Base-by-base conservation (phyloP, 2,113 vertebrate species). In the Lichenostomus cassidix region DNA sequence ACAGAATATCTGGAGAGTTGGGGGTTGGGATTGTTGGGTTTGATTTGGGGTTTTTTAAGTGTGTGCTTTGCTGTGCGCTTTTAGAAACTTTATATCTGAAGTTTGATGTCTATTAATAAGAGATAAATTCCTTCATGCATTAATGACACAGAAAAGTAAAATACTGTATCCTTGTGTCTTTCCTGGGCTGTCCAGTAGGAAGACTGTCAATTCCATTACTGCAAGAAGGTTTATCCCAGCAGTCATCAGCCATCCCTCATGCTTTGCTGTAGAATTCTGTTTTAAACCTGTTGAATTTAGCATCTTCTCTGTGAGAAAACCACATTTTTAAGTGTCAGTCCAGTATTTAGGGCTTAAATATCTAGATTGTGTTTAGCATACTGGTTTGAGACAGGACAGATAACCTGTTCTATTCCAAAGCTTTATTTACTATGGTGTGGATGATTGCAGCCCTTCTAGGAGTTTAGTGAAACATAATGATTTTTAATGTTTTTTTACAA, bases 181-280 rank as follows among this genome's bases (percentile, higher is more conserved):
- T 50, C 22, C n/a, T 70, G 23, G 21, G 25, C 7, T 83, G 64
- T 96, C 23, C 84, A 33, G 33, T 78, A 73, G 64, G 77, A 83
- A 90, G 44, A 39, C 76, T 69, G 53, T 81, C 63, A n/a, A 47
- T 81, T 95, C 91, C 60, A 37, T 92, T 94, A 84, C 46, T 94
- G 60, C 47, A 95, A 39, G 89, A 71, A 52, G 70, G 55, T 55
- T 95, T 95, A 24, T 58, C 6, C 27, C 50, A 77, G 47, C 53
- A 74, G 55, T 82, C 46, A 19, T 71, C 68, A 68, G 17, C 35
- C 46, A 42, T 77, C 22, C 25, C 11, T 73, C 29, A 15, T 73
- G 13, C 14, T 89, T 89, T 83, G 16, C 29, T 83, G 10, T 42
- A 39, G 15, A 70, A 42, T 12, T 60, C 17, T 49, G 2, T 29